Conservation (phyloP, 2,888 invertebrate species). For the Chymomyza amoena region DNA sequence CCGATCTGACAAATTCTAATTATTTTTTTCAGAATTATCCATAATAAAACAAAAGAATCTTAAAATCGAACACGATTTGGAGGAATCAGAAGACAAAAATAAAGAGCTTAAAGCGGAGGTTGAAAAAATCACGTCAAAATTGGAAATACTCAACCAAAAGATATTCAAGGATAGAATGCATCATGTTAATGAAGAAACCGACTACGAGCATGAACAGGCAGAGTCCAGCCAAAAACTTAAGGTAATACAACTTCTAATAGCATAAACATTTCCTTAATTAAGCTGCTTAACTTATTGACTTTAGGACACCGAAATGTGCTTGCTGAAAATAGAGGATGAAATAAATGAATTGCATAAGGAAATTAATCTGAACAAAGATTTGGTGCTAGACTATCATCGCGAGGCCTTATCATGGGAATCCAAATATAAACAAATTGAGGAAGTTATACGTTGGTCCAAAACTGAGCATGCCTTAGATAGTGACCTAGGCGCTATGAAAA, state of each 20-base stretch:
- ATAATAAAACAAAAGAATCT: slow-evolving; percentile 87
- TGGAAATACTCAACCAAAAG: slow-evolving; percentile 82
- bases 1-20: too few species aligned
- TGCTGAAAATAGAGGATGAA: slow-evolving; percentile 84
- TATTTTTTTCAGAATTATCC: slow-evolving; percentile 65
- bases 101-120: slow-evolving; percentile 82
- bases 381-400: slow-evolving; percentile 83
- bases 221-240: slow-evolving; percentile 80
- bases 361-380: slow-evolving; percentile 80
- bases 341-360: slow-evolving; percentile 84
- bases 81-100: slow-evolving; percentile 81
- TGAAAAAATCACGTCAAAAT: slow-evolving; percentile 82
- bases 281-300: neutral
- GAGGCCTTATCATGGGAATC: slow-evolving; percentile 90
- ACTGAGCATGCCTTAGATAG: slow-evolving; percentile 84
- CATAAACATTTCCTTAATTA: neutral
- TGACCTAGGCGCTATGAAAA: slow-evolving; percentile 87
- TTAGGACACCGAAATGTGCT: slow-evolving; percentile 85
- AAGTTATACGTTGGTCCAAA: slow-evolving; percentile 84
- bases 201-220: slow-evolving; percentile 80
- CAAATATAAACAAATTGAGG: slow-evolving; percentile 86
- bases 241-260: slow-evolving; percentile 64
- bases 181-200: slow-evolving; percentile 80
- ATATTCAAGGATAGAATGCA: slow-evolving; percentile 81
- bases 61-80: slow-evolving; percentile 84